Percentiles rank a stretch among this genome's conserved stretches.
Evolutionary conservation across 1,140 invertebrate genomes (phyloP).

Genomic region (Pogonus chalceus): DNA sequence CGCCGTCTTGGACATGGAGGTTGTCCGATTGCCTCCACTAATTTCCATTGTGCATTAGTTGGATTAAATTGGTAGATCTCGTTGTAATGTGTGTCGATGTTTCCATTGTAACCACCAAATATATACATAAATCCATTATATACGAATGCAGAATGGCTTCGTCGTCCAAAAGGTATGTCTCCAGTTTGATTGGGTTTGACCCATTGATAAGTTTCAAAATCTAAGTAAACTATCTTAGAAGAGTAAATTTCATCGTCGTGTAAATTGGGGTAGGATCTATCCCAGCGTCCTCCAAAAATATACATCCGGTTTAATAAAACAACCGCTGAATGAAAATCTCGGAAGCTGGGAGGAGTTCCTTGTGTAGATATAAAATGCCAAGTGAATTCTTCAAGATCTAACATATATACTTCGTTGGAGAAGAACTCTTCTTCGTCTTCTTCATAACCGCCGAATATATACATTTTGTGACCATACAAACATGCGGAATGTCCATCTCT

Average conservation of each 20-base stretch:
- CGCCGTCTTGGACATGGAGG: constrained; percentile 60
- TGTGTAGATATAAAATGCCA: constrained; percentile 55
- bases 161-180: constrained; percentile 54
- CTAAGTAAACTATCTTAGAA: constrained; percentile 64
- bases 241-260: constrained; percentile 65
- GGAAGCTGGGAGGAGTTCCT: constrained; percentile 40
- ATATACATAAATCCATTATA: constrained; percentile 68
- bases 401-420: constrained; percentile 64
- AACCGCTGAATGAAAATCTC: constrained; percentile 83
- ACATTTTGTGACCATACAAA: constrained; percentile 72
- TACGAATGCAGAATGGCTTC: constrained; percentile 82
- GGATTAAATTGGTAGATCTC: constrained; percentile 67
- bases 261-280: constrained; percentile 51
- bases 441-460: constrained; percentile 82
- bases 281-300: constrained; percentile 76
- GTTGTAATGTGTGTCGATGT: constrained; percentile 66
- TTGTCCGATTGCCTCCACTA: constrained; percentile 45
- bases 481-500: constrained; percentile 86
- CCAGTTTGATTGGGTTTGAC: constrained; percentile 44
- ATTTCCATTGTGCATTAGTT: constrained; percentile 48
- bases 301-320: constrained; percentile 66
- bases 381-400: constrained; percentile 61
- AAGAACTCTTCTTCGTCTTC: constrained; percentile 68
- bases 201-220: constrained; percentile 62
- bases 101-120: constrained; percentile 80